Evolutionary conservation across 2,113 vertebrate genomes (phyloP), one percentile per base, ranked within the genome.

Genomic region (Pheucticus melanocephalus): DNA sequence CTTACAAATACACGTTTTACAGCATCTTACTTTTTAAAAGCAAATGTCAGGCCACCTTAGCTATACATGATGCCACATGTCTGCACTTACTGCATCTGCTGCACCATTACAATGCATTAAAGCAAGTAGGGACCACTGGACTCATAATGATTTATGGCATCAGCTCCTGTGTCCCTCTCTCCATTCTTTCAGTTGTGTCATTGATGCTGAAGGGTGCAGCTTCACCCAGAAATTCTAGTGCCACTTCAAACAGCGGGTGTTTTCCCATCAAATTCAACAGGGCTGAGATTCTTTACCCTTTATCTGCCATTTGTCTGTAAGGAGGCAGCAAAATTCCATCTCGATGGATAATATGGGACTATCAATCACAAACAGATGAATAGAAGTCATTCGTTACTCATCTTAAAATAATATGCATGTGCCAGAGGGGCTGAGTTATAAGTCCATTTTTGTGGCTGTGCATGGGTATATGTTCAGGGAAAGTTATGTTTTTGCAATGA

Each of bases 341-440:
- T 91, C 2, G 0, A 72, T 82, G 61, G 81, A 35, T 81, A 82
- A 76, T 35, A 63, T 48, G 3, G 86, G 69, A 33, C 86, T 81
- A 59, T 90, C 83, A 92, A 35, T 90, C 90, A 94, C 61, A 94
- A 96, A 71, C 65, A 88, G 68, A 93, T 24, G 13, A 64, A 82
- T 83, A 63, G 72, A 44, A 90, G 82, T 92, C 71, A 86, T 96
- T 88, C 1, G 23, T 92, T 95, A 75, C 79, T 93, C 83, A 83
- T 87, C 60, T 88, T 82, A 90, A 90, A 96, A 93, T 90, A 95
- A 93, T 88, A 66, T 90, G 79, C 90, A 84, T 75, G 85, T 93
- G 93, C 93, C 94, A 94, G 86, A 88, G 92, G 72, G 80, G 28
- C 65, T 96, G 92, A 96, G 81, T 96, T 96, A 96, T 94, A 94